Evolutionary conservation across 2,888 invertebrate species (phyloP), one percentile per base, ranked within the genome.

Genomic region (Sympetrum striolatum): DNA sequence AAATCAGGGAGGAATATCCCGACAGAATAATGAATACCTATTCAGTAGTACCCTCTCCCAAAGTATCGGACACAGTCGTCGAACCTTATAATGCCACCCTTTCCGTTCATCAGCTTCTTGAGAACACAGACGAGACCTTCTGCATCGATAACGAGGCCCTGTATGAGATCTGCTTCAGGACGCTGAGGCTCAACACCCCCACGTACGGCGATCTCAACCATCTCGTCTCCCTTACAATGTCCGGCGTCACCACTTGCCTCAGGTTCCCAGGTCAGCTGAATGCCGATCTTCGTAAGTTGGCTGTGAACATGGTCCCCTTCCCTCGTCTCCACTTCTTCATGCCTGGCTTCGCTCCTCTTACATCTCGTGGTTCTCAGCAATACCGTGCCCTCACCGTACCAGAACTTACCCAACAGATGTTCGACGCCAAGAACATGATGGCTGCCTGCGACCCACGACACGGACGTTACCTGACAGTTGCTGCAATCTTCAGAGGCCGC

Each of bases 181-280:
- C 98, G 90, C 95, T 98, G 92, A 98, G 98, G 94, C 95, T 98
- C 64, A 96, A 96, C 92, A 97, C 97, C 60, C 98, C 98, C 91
- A 98, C 98, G 35, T 98, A 98, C 93, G 98, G 98, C 92, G 98
- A 98, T 94, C 95, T 98, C 92, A 98, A 98, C 95, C 97, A 98
- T 94, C 95, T 98, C 92, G 98, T 98, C 90, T 97, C 97, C 58
- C 96, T 96, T 91, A 97, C 97, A 91, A 97, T 97, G 97, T 97
- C 97, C 82, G 97, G 97, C 90, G 98, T 98, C 12, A 98, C 98
- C 90, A 98, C 98, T 91, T 98, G 98, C 94, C 95, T 97, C 10
- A 92, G 96, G 92, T 96, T 96, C 94, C 96, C 96, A 44, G 96
- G 96, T 91, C 96, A 96, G 93, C 93, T 96, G 91, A 96, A 96